phyloP scores from a whole-genome alignment of 2,113 vertebrate species.

The Scomber japonicus region DNA sequence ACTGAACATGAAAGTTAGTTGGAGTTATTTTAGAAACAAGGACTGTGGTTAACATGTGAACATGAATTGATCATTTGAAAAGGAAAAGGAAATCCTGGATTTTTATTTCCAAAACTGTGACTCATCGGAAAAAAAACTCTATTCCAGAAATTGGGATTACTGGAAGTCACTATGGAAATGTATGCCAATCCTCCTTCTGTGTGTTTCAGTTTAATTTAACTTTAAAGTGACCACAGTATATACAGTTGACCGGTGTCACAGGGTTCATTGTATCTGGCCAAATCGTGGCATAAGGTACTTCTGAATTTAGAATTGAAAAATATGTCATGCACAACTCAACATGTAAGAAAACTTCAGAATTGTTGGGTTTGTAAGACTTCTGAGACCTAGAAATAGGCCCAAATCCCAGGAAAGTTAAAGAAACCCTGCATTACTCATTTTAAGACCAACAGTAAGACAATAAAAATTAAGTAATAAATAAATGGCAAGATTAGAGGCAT shows the following conservation, averaged over 20 bases:
- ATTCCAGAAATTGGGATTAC: conserved; percentile 7
- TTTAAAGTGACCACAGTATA: background rate
- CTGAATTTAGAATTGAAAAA: background rate
- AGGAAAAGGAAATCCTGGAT: background rate
- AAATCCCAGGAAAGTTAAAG: conserved; percentile 6
- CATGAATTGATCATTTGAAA: conserved; percentile 6
- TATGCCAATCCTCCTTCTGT: background rate
- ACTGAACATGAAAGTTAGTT: background rate
- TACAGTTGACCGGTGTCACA: background rate
- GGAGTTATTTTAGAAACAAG: background rate
- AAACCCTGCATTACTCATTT: background rate
- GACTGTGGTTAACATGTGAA: background rate
- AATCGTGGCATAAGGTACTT: background rate
- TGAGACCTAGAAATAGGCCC: conserved; percentile 1
- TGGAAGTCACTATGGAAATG: background rate
- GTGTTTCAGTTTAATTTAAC: conserved; percentile 17
- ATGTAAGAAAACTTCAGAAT: background rate
- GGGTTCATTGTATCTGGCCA: background rate
- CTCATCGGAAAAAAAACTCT: conserved; percentile 6
- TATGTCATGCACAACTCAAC: background rate
- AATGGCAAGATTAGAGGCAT: background rate
- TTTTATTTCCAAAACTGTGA: conserved; percentile 27
- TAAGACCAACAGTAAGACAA: conserved; percentile 14
- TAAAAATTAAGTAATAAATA: background rate
- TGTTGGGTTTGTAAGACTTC: background rate